Percentiles rank a stretch among this genome's conserved stretches.
Evolutionary conservation across 2,113 vertebrate species (phyloP).

Genomic region (Genyomyrus donnyi): DNA sequence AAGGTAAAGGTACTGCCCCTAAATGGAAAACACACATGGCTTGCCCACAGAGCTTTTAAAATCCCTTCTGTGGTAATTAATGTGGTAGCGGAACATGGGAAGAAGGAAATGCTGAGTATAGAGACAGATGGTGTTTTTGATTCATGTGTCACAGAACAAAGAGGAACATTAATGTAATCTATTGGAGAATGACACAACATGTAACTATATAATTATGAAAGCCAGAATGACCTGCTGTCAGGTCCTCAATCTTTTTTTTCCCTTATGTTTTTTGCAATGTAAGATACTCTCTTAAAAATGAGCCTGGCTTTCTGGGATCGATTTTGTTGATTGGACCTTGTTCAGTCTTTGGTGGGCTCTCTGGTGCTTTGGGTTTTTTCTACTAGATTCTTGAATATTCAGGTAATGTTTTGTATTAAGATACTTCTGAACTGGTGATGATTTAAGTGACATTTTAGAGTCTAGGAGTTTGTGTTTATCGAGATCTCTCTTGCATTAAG

Average conservation of each 20-base stretch:
- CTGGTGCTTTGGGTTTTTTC: background rate
- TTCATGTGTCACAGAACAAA: conserved; percentile 37
- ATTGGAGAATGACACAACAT: conserved; percentile 54
- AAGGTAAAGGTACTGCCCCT: background rate
- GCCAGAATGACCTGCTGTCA: background rate
- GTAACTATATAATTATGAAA: conserved; percentile 1
- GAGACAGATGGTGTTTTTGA: conserved; percentile 27
- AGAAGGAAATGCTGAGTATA: conserved; percentile 30
- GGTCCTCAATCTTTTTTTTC: background rate
- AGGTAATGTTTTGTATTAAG: background rate
- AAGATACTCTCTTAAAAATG: background rate
- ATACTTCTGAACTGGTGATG: background rate
- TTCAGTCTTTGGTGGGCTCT: background rate
- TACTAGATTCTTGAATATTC: background rate
- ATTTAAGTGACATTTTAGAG: background rate
- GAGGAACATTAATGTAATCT: conserved; percentile 52
- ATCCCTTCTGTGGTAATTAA: conserved; percentile 25
- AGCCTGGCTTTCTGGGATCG: background rate
- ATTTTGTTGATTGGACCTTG: background rate
- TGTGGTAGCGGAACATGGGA: conserved; percentile 18
- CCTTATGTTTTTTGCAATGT: background rate
- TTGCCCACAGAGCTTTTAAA: conserved; percentile 6
- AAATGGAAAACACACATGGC: background rate
- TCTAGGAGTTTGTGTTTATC: background rate
- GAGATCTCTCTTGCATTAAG: background rate